Evolutionary conservation across 2,888 invertebrate genomes (phyloP), one percentile per base, ranked within the genome.

Genomic region (Megamerina dolium): DNA sequence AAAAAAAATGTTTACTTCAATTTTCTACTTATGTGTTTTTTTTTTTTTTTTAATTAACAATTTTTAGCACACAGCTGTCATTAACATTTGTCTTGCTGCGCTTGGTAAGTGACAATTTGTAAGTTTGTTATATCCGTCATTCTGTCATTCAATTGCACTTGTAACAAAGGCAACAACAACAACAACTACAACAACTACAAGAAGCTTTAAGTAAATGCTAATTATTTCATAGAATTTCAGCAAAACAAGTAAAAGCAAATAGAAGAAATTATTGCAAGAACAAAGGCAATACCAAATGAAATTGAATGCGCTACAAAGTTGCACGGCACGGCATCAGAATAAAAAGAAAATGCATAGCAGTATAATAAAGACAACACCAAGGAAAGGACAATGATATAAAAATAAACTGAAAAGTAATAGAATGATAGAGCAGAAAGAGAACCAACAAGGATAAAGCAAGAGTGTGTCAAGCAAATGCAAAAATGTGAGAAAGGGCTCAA

Each of bases 121-220:
- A 27, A 13, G 13, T n/a, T 27, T 27, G 10, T 13, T 27, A n/a
- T n/a, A n/a, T n/a, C n/a, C n/a, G n/a, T n/a, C n/a, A n/a, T n/a
- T n/a, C n/a, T n/a, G n/a, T n/a, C n/a, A n/a, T n/a, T n/a, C n/a
- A n/a, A n/a, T n/a, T n/a, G n/a, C n/a, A n/a, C n/a, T n/a, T n/a
- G n/a, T n/a, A n/a, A n/a, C n/a, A n/a, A n/a, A n/a, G n/a, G 4
- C 10, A 27, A 27, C 3, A 4, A 27, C 27, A 41, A 21, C 26
- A 35, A 20, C 29, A 41, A 12, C 17, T 13, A 31, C 27, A 5
- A 18, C n/a, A 33, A 5, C 21, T 35, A 44, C 41, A 42, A 45
- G 38, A n/a, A n/a, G n/a, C n/a, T n/a, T n/a, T n/a, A n/a, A n/a
- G n/a, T 27, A 46, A 46, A 46, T 40, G 41, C 37, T 32, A 33